Evolutionary conservation across 2,888 invertebrate genomes (phyloP).

Genomic region (Exephanes ischioxanthus): DNA sequence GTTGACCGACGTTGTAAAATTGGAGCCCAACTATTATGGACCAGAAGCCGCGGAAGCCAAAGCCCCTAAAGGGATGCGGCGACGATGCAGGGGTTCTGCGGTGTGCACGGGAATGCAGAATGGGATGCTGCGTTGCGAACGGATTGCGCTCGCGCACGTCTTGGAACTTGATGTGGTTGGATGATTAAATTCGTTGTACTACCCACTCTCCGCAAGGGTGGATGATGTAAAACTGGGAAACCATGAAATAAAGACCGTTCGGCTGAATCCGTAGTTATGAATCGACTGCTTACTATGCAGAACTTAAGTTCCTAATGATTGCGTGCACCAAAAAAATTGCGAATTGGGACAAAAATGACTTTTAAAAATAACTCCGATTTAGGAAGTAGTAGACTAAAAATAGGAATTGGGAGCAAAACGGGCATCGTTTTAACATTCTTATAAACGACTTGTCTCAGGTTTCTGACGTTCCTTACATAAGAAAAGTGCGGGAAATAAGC

Average conservation of each 20-base stretch:
- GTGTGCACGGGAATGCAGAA: background rate
- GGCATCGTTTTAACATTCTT: no score
- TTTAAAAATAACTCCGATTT: no score
- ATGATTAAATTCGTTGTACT: background rate
- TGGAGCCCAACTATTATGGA: slow-evolving; percentile 34
- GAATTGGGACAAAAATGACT: no score
- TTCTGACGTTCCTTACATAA: no score
- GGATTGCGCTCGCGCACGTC: background rate
- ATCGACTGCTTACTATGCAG: background rate
- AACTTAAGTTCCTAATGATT: background rate
- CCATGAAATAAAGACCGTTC: background rate
- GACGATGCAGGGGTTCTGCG: background rate
- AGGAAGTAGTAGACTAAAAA: no score
- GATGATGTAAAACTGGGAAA: background rate
- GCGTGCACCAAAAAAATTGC: no score
- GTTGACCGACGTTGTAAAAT: slow-evolving; percentile 20
- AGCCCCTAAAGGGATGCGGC: background rate
- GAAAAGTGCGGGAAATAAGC: no score
- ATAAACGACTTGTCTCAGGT: no score
- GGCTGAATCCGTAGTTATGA: background rate
- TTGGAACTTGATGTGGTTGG: background rate
- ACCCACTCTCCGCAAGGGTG: background rate
- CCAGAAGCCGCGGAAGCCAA: background rate
- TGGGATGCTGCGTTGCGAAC: background rate
- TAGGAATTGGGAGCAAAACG: no score